Base-by-base conservation (phyloP, 2,888 invertebrate genomes). In the Enchytraeus crypticus region DNA sequence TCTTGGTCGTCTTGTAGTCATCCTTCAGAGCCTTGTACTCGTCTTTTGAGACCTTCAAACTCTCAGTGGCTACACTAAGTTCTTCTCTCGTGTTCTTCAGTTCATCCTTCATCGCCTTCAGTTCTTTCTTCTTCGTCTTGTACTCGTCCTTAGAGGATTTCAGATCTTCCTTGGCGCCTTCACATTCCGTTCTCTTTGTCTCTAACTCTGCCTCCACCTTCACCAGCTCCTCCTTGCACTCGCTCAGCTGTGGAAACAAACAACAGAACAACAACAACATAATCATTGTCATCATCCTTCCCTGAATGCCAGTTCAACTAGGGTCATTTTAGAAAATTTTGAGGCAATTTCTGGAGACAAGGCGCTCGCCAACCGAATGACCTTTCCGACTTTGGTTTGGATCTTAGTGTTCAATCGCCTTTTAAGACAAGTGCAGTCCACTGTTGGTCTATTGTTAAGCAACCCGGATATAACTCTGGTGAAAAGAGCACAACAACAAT, bases 51-150 rank as follows among this genome's bases (percentile, higher is more conserved):
- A 34, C 53, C 27, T 59, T 51, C 29, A 34, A 21, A 29, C 21
- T 43, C 5, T 57, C 57, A 29, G 45, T 51, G 14, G 51, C 45
- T 5, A 14, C 26, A 14, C 57, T 49, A 3, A 58, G 34, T 47
- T 61, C 61, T 23, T 61, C 61, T 3, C 58, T 61, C 53, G 53
- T 30, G 4, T 33, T 23, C 23, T 45, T 57, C 23, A 61, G 38
- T 32, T 61, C 57, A 26, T n/a, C 27, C 54, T 60, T 60, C 29
- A 62, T 29, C 38, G 43, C 21, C 47, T 60, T 60, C 29, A 62
- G 38, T 45, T 62, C 62, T 18, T 55, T 59, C 38, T 43, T 49
- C 32, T 57, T 57, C 34, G 33, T 27, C 32, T 62, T 59, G 21
- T 60, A 34, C 23, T 59, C 59, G 1, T 59, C 59, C 43, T 49